Base-by-base conservation (phyloP, 2,888 invertebrate genomes). In the Agrochola lota region DNA sequence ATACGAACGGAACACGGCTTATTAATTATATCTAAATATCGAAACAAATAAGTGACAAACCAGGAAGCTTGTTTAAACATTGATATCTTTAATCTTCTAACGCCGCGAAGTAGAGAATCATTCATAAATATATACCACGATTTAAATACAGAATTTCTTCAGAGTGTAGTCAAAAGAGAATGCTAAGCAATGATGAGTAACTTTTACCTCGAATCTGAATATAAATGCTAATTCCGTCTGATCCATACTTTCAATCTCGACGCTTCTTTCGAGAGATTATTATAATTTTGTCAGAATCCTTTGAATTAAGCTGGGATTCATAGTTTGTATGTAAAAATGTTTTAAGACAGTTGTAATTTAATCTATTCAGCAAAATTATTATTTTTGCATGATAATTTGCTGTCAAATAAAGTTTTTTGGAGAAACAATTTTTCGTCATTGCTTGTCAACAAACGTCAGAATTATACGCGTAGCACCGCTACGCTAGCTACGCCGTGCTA, bases 161-260 rank as follows among this genome's bases (percentile, higher is more conserved):
- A 79, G 80, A 81, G 83, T 84, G 79, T 84, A 78, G 85, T 80
- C 88, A 81, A 85, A 90, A 92, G 89, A 90, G 90, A 92, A 93
- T 92, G 91, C 91, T 92, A 92, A 93, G 92, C 91, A 92, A 91
- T 90, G 93, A 93, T 94, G 94, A 95, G 94, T 94, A 94, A 95
- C 94, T 95, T 94, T 92, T 93, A 93, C 93, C 93, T 93, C 92
- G 86, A 92, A 93, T 94, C 93, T 93, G 95, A 95, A 95, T 96
- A 95, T 95, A 95, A 96, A 96, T 95, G 95, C 93, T 94, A 96
- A 96, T 95, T 88, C 92, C 89, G 91, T 88, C 94, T 94, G 94
- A 96, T 95, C 95, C 94, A 94, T 94, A 95, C 94, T 95, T 95
- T 93, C 94, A 94, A 95, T 95, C 92, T 84, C 81, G 71, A 85